Conservation (phyloP, 1,140 invertebrate genomes). For the Bicyclus anynana region DNA sequence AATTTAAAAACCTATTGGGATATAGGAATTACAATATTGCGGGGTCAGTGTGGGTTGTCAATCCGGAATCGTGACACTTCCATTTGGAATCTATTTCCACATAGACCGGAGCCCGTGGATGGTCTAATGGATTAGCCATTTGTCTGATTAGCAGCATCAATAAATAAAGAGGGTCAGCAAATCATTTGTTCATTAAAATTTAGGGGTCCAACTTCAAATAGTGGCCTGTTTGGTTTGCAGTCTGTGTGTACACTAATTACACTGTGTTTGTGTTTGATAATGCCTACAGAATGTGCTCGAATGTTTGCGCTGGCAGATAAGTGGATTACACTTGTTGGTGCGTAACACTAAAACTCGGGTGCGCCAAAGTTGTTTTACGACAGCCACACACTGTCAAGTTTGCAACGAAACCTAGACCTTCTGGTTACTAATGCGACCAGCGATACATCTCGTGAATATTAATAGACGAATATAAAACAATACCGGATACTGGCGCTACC, state of each 20-base stretch:
- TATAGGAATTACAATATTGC: conserved; percentile 21
- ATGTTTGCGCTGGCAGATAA: neutral
- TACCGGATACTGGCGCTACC: too few relatives aligned
- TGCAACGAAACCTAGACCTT: too few relatives aligned
- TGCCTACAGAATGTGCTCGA: neutral
- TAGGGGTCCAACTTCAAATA: conserved; percentile 42
- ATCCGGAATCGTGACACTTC: conserved; percentile 37
- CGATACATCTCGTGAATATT: too few relatives aligned
- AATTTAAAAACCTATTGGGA: conserved; percentile 18
- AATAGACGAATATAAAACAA: too few relatives aligned
- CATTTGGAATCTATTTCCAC: conserved; percentile 53
- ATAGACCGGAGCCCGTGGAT: conserved; percentile 36
- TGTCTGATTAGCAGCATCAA: conserved; percentile 72
- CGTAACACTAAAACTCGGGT: neutral
- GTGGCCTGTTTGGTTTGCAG: conserved; percentile 23
- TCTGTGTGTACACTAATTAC: conserved; percentile 55
- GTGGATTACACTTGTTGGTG: neutral
- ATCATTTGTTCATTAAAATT: conserved; percentile 70
- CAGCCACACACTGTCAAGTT: too few relatives aligned
- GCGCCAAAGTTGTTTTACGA: too few relatives aligned
- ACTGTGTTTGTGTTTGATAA: conserved; percentile 24
- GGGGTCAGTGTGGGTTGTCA: conserved; percentile 29
- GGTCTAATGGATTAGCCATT: conserved; percentile 72
- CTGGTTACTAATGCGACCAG: too few relatives aligned
- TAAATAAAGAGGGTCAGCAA: conserved; percentile 67